Evolutionary conservation across 2,797 vertebrate genomes (phyloP), one percentile per base, ranked within the genome.

Genomic region (Ispidina picta): DNA sequence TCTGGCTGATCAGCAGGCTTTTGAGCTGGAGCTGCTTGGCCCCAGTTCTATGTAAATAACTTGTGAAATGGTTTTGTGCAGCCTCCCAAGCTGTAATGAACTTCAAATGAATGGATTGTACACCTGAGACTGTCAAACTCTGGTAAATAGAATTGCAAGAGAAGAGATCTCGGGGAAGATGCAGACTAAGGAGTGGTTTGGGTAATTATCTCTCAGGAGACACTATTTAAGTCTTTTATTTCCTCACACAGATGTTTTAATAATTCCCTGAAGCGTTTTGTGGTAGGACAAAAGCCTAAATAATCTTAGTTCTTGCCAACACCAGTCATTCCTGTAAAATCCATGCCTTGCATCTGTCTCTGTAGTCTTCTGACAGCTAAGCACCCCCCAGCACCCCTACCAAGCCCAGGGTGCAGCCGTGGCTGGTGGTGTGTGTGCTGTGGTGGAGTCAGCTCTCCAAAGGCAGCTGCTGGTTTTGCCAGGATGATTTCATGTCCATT

Each of bases 401-500:
- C 26, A 79, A 85, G n/a, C 22, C 39, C 35, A 68, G 60, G 25
- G 12, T 1, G 3, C 33, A 4, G 8, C 5, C 62, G 17, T 6
- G 10, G 58, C 37, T 22, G 2, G 11, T 0, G 0, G 6, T 43
- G n/a, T 85, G 8, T 33, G 11, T 54, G 14, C 15, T 37, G 33
- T 26, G 41, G 3, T 49, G 89, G 54, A 55, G 7, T 11, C 62
- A 66, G 46, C 54, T 86, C 46, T 88, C 66, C 51, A 37, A 80
- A 89, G 29, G 19, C 49, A 58, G 46, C 49, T 82, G 37, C 65
- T 89, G 59, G 2, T 29, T 75, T 87, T 94, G n/a, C 39, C 73
- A 78, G 48, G 48, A 55, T 23, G 17, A 72, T 33, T 86, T 94
- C 22, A 13, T 21, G 15, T 55, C 35, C 8, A 4, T 72, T 81